A percentile compares a stretch with the other conserved stretches of the same genome.
phyloP scores from a whole-genome alignment of 2,113 vertebrate species.

The Periophthalmus modestus region DNA sequence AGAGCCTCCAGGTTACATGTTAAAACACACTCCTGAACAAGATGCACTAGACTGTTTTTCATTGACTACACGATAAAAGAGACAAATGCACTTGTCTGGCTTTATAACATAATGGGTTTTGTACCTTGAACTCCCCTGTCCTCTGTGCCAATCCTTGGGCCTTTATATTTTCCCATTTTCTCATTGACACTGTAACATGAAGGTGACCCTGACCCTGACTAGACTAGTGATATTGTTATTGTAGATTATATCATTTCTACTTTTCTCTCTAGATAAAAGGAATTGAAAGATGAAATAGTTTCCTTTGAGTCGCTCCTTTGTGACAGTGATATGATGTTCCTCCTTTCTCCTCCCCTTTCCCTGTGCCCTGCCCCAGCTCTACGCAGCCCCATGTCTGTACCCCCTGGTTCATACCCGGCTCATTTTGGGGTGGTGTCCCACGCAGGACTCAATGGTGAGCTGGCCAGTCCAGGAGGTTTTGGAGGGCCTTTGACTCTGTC shows the following conservation, averaged over 20 bases:
- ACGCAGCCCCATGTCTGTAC: constrained; percentile 82
- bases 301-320: constrained; percentile 32
- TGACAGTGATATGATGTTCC: constrained; percentile 31
- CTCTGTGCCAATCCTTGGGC: constrained; percentile 14
- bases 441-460: constrained; percentile 82
- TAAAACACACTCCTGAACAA: background rate
- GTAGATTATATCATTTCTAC: background rate
- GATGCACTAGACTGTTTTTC: background rate
- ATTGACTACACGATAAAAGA: background rate
- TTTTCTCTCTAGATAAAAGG: constrained; percentile 2
- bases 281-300: background rate
- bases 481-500: constrained; percentile 84
- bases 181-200: background rate
- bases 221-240: background rate
- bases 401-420: constrained; percentile 81
- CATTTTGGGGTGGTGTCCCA: constrained; percentile 86
- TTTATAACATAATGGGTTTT: constrained; percentile 6
- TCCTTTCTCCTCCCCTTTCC: constrained; percentile 33
- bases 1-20: constrained; percentile 48
- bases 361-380: constrained; percentile 75
- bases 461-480: constrained; percentile 81
- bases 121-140: constrained; percentile 3
- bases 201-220: background rate
- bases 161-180: constrained; percentile 19
- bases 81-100: background rate